These are phyloP conservation scores for Lepisosteus oculatus DNA, from an alignment of 2,113 vertebrate genomes.

Conservation along the genomic window DNA sequence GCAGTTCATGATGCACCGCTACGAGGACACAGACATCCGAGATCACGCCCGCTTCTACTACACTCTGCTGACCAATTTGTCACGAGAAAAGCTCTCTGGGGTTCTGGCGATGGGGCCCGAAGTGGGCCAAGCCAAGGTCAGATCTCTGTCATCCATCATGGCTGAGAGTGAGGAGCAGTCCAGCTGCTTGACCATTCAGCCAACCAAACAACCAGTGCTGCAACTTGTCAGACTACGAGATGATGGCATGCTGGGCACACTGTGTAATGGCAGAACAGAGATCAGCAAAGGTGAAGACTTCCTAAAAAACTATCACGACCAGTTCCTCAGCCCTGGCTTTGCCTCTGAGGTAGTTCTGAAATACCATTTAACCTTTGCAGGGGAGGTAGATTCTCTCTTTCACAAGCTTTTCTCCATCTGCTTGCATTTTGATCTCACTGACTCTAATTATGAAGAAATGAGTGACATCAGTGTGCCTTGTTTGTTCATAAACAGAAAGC, in stretches of 20 bases:
- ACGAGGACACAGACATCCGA: slow-evolving; percentile 73
- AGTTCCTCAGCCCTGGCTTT: slow-evolving; percentile 48
- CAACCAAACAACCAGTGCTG: slow-evolving; percentile 45
- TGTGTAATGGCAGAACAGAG: neutral
- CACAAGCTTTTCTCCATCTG: slow-evolving; percentile 70
- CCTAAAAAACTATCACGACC: slow-evolving; percentile 50
- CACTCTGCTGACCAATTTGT: slow-evolving; percentile 74
- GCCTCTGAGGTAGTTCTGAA: slow-evolving; percentile 50
- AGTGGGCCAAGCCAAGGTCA: slow-evolving; percentile 56
- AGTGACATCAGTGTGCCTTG: slow-evolving; percentile 66
- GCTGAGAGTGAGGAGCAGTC: slow-evolving; percentile 72
- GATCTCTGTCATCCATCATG: slow-evolving; percentile 68
- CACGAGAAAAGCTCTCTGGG: slow-evolving; percentile 65
- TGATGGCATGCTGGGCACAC: accelerated
- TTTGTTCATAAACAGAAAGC: slow-evolving; percentile 51
- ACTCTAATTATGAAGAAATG: slow-evolving; percentile 61
- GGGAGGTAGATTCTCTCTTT: slow-evolving; percentile 38
- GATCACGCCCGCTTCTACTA: slow-evolving; percentile 83
- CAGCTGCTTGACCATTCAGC: slow-evolving; percentile 61
- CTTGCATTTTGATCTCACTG: slow-evolving; percentile 67
- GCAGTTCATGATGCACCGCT: slow-evolving; percentile 60
- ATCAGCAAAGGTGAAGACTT: neutral
- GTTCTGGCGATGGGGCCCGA: slow-evolving; percentile 54
- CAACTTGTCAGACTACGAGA: slow-evolving; percentile 36
- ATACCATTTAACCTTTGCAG: slow-evolving; percentile 56